Base-by-base conservation (phyloP, 2,888 invertebrate species). In the Nycteola revayana region DNA sequence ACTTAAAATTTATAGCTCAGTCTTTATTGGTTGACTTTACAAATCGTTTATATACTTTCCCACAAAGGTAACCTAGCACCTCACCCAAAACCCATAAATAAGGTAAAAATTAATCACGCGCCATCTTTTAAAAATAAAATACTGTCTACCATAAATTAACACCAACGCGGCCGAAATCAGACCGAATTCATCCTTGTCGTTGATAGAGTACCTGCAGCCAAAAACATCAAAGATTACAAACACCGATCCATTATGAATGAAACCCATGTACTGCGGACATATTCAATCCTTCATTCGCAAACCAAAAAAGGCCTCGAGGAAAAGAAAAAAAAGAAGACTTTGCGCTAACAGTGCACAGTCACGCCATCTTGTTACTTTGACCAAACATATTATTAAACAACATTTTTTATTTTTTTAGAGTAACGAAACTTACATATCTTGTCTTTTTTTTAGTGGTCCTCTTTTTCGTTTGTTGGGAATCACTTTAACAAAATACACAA, bases 371-470 rank as follows among this genome's bases (percentile, higher is more conserved):
- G 80, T 84, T 83, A 83, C 70, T 69, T 65, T 70, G 51, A 57
- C 47, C 51, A 66, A 81, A 66, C 79, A 60, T 87, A 69, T 87
- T 78, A 87, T 87, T 87, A 86, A 73, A 66, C 66, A 60, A 74
- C 77, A 78, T 84, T 83, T 83, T 84, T 85, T 84, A 85, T 83
- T 83, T 81, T 74, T 67, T 58, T 5, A n/a, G n/a, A n/a, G n/a
- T n/a, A 21, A 21, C 21, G 21, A 21, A 21, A n/a, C n/a, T n/a
- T n/a, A n/a, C n/a, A n/a, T n/a, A n/a, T n/a, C n/a, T n/a, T n/a
- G n/a, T 21, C 7, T 21, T 21, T 21, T 21, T 21, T 21, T 21
- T 5, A 3, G 2, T 14, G 2, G 3, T 14, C 5, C 14, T 14
- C 14, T 14, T 3, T 7, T 21, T 21, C 48, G 61, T 55, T 60